Evolutionary conservation across 1,140 invertebrate genomes (phyloP).

Genomic region (Ips typographus): DNA sequence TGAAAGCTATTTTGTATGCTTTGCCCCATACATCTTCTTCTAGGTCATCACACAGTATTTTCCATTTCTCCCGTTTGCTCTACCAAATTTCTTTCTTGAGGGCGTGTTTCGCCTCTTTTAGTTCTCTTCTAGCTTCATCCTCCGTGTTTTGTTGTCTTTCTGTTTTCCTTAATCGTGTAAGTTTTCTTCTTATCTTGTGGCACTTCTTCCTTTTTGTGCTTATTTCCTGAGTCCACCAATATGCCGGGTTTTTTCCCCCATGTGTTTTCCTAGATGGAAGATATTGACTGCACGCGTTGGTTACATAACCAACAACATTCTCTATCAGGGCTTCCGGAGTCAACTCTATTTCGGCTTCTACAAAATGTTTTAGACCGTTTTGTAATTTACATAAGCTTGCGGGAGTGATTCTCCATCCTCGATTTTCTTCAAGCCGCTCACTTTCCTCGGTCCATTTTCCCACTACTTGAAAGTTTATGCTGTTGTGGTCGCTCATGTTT

Average conservation of each 20-base stretch:
- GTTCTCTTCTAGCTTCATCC: not conserved
- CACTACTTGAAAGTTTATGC: constrained; percentile 2
- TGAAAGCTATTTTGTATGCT: constrained; percentile 26
- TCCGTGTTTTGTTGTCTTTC: not conserved
- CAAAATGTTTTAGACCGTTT: not conserved
- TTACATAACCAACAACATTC: not conserved
- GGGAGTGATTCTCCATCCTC: not conserved
- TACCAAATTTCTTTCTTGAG: not conserved
- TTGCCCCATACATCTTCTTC: constrained; percentile 28
- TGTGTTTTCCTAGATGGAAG: not conserved
- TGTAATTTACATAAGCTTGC: not conserved
- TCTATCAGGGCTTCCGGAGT: not conserved
- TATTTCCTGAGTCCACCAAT: constrained; percentile 1
- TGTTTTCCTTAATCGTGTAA: not conserved
- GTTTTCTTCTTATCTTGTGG: not conserved
- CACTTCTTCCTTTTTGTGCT: not conserved
- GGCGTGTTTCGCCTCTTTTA: not conserved
- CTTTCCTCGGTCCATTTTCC: not conserved
- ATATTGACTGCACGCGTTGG: not conserved
- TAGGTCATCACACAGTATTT: constrained; percentile 16
- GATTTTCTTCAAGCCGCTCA: not conserved
- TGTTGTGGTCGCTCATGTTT: constrained; percentile 11
- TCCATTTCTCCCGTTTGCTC: not conserved
- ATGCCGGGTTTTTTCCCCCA: not conserved
- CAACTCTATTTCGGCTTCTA: constrained; percentile 1